phyloP scores from a whole-genome alignment of 2,888 invertebrate species.

The Nemapogon koenigi region DNA sequence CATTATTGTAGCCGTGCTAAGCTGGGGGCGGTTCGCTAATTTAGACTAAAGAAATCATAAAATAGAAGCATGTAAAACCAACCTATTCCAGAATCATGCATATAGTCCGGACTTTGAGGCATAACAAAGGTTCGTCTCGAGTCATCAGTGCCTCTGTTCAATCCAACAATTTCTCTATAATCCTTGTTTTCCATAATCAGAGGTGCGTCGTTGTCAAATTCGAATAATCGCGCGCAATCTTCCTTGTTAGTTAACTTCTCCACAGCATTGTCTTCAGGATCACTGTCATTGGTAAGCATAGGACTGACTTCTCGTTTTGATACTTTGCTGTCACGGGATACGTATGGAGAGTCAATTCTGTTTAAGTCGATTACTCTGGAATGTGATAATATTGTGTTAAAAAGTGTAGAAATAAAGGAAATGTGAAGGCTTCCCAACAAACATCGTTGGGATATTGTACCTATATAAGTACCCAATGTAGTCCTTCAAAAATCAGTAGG shows the following conservation, averaged over 20 bases:
- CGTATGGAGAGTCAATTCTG: constrained; percentile 48
- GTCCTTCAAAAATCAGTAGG: no score
- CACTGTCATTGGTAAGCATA: not conserved
- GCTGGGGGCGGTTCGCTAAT: no score
- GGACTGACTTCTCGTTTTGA: not conserved
- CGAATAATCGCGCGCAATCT: constrained; percentile 58
- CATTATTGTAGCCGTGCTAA: no score
- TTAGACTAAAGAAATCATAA: no score
- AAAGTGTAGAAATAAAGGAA: not conserved
- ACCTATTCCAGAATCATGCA: constrained; percentile 64
- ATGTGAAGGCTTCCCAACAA: no score
- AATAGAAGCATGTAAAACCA: constrained; percentile 4
- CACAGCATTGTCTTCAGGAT: constrained; percentile 36
- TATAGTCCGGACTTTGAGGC: constrained; percentile 58
- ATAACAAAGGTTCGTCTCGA: constrained; percentile 57
- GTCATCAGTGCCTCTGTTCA: constrained; percentile 55
- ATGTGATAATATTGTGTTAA: no score
- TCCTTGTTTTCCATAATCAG: constrained; percentile 58
- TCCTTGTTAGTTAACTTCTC: constrained; percentile 51
- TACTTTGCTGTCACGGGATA: constrained; percentile 30
- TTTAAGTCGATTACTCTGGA: constrained; percentile 60
- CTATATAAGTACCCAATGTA: no score
- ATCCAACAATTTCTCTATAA: constrained; percentile 50
- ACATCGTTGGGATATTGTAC: no score
- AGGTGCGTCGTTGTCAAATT: constrained; percentile 65